Base-by-base conservation (phyloP, 92 coral and sea anemone genomes). In the Porites evermanni region DNA sequence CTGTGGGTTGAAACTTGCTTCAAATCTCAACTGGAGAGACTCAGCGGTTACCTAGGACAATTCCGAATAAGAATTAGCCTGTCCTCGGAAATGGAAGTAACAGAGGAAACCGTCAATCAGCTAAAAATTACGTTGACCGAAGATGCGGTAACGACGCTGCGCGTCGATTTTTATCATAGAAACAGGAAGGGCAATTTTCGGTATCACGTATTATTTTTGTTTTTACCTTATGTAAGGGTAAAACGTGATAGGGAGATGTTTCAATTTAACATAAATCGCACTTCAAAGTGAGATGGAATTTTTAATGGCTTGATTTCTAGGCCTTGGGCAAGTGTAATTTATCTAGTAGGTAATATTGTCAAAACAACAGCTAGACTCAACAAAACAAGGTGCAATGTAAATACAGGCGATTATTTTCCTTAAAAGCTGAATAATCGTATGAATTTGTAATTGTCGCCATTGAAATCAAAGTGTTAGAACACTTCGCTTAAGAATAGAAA, bases 361-460 rank as follows among this genome's bases (percentile, higher is more conserved):
- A 67, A 53, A 65, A 67, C 67, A 80, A 18, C 74, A 67, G 53
- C 63, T 69, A 80, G 87, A 73, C 78, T 67, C 68, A 81, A 71
- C 86, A 52, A 70, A 32, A 58, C 32, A 17, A 81, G 61, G n/a
- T 56, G 58, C 20, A 81, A 70, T n/a, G 78, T 58, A 81, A 81
- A 81, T 52, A 81, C 9, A 8, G 64, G 26, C 74, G 53, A 83
- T 74, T 83, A 73, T 83, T 44, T 52, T 64, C 63, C 72, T 60
- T 72, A 58, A 71, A 81, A 71, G 86, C 78, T 81, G 86, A 81
- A 81, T 56, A 81, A 59, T 56, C 78, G 44, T 8, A 70, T 32
- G 59, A 81, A 81, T 81, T 32, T 81, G 68, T 38, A 70, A 58
- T 81, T 70, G 56, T 54, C 19, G 11, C 85, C 19, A 50, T 70